Evolutionary conservation across 1,140 invertebrate species (phyloP).

Genomic region (Coelopa frigida): DNA sequence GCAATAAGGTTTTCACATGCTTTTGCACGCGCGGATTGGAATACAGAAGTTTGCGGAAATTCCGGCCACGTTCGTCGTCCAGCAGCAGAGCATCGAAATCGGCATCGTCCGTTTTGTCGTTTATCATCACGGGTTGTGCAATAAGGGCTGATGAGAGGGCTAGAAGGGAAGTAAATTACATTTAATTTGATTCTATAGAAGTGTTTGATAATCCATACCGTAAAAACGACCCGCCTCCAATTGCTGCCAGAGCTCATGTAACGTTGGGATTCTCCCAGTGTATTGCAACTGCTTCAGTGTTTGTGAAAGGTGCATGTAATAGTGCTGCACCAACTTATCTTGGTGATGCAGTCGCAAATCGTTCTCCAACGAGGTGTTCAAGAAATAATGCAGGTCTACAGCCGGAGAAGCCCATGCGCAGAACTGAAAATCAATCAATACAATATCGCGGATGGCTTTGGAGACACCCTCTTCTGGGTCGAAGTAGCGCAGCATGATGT

Average conservation of each 20-base stretch:
- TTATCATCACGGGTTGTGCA: slow-evolving; percentile 26
- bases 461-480: slow-evolving; percentile 59
- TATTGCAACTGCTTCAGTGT: slow-evolving; percentile 21
- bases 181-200: background rate
- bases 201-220: slow-evolving; percentile 14
- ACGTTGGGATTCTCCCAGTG: slow-evolving; percentile 16
- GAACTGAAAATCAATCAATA: slow-evolving; percentile 38
- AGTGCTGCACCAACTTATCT: slow-evolving; percentile 22
- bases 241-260: slow-evolving; percentile 25
- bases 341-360: slow-evolving; percentile 16
- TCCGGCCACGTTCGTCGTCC: slow-evolving; percentile 25
- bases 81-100: slow-evolving; percentile 29
- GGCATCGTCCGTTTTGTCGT: slow-evolving; percentile 31
- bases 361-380: slow-evolving; percentile 27
- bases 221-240: slow-evolving; percentile 24
- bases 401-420: slow-evolving; percentile 22
- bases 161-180: slow-evolving; percentile 10
- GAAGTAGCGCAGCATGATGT: slow-evolving; percentile 54
- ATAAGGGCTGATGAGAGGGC: slow-evolving; percentile 21
- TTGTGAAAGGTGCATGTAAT: slow-evolving; percentile 20
- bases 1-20: slow-evolving; percentile 23
- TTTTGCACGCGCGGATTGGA: slow-evolving; percentile 24
- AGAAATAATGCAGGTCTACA: slow-evolving; percentile 32
- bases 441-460: slow-evolving; percentile 55
- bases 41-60: slow-evolving; percentile 24